These are phyloP conservation scores for Telenomus remus DNA, from an alignment of 1,140 invertebrate genomes.

Conservation along the genomic window DNA sequence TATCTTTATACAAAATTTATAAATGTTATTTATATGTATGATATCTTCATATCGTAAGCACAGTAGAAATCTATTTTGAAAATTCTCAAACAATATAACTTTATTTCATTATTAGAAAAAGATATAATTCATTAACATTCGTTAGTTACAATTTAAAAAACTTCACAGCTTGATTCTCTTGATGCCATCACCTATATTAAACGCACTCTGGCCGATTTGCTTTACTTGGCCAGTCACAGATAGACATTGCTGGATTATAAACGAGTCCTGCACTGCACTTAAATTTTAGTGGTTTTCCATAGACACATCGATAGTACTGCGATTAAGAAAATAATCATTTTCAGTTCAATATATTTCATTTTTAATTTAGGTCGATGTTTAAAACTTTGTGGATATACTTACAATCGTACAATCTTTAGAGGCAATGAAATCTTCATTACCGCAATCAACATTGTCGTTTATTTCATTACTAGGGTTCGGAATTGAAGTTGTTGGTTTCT, in stretches of 20 bases:
- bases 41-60: too few relatives aligned
- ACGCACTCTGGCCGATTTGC: conserved; percentile 80
- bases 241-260: conserved; percentile 81
- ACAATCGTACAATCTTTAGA: conserved; percentile 81
- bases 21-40: too few relatives aligned
- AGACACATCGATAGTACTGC: conserved; percentile 88
- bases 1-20: too few relatives aligned
- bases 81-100: too few relatives aligned
- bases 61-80: too few relatives aligned
- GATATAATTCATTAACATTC: too few relatives aligned
- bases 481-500: conserved; percentile 53
- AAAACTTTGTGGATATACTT: too few relatives aligned
- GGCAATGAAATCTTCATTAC: conserved; percentile 80
- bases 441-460: conserved; percentile 76
- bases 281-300: conserved; percentile 83
- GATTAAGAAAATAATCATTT: conserved; percentile 20
- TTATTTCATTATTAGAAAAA: too few relatives aligned
- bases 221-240: conserved; percentile 88
- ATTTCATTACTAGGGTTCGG: conserved; percentile 59
- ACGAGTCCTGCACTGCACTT: conserved; percentile 83
- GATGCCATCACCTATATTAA: background rate
- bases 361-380: background rate
- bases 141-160: too few relatives aligned
- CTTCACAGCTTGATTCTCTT: too few relatives aligned
- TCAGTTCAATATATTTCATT: background rate